phyloP scores from a whole-genome alignment of 2,797 vertebrate species.

The Taeniopygia guttata region DNA sequence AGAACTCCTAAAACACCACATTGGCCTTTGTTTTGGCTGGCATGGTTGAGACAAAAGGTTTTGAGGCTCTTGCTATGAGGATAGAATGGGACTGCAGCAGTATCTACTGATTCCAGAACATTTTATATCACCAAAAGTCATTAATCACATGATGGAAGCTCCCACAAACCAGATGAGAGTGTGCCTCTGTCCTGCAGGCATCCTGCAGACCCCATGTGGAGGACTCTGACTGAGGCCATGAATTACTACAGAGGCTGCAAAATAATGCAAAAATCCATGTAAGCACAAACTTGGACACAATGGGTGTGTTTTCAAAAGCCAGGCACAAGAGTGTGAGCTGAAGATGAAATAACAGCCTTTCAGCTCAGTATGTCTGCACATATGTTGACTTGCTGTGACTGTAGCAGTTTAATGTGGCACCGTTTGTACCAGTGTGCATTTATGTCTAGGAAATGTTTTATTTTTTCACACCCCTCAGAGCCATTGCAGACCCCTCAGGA shows the following conservation, averaged over 20 bases:
- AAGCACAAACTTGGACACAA: neutral
- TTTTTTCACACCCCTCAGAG: neutral
- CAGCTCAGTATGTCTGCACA: neutral
- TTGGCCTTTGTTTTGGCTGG: neutral
- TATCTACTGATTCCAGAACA: neutral
- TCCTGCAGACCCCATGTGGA: neutral
- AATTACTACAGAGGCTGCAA: neutral
- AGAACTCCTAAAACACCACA: neutral
- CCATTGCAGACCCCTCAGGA: neutral
- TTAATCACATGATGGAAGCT: neutral
- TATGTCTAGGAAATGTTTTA: neutral
- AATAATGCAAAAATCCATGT: neutral
- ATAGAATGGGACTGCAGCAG: neutral
- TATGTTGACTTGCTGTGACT: neutral
- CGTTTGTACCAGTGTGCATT: neutral
- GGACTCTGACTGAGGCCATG: neutral
- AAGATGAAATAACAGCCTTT: constrained; percentile 16
- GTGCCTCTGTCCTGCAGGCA: neutral
- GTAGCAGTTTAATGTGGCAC: neutral
- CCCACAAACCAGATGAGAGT: neutral
- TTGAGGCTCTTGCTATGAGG: neutral
- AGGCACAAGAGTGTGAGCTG: neutral
- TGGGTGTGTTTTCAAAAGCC: neutral
- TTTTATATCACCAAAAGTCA: neutral
- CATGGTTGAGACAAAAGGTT: neutral